Percentiles rank a stretch among this genome's conserved stretches.
Conservation (phyloP, 2,113 vertebrate genomes). For the Aythya baeri region DNA sequence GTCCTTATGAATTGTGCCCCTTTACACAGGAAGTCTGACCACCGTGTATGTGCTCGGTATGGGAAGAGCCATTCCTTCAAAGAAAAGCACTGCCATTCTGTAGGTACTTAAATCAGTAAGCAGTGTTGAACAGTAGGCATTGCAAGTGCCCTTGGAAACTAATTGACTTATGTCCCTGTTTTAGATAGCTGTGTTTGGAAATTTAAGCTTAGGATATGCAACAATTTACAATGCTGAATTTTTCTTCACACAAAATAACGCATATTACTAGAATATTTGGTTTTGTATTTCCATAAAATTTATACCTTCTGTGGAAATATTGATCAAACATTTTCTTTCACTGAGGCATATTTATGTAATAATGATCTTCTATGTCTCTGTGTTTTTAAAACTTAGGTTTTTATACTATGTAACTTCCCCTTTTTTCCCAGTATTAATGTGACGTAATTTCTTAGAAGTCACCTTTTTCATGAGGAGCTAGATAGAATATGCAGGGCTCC, state of each 20-base stretch:
- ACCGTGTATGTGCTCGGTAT: rapidly evolving
- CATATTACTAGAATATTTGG: not conserved
- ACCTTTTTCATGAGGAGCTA: not conserved
- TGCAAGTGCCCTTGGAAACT: not conserved
- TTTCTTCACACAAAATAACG: not conserved
- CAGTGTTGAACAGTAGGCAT: not conserved
- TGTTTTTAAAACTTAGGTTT: not conserved
- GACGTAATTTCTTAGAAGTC: not conserved
- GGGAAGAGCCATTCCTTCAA: not conserved
- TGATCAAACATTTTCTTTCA: not conserved
- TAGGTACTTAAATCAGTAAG: not conserved
- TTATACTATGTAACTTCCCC: not conserved
- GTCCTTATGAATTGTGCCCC: not conserved
- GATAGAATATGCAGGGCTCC: not conserved
- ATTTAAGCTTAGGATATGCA: not conserved
- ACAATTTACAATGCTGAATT: not conserved
- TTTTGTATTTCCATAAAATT: not conserved
- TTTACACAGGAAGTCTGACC: not conserved
- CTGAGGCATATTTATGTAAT: not conserved
- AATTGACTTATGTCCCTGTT: rapidly evolving
- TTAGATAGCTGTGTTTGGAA: not conserved
- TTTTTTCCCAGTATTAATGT: not conserved
- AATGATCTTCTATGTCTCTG: not conserved
- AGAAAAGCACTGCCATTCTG: not conserved
- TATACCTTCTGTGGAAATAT: not conserved